Evolutionary conservation across 2,113 vertebrate genomes (phyloP).

Genomic region (Petrocephalus zakoni): DNA sequence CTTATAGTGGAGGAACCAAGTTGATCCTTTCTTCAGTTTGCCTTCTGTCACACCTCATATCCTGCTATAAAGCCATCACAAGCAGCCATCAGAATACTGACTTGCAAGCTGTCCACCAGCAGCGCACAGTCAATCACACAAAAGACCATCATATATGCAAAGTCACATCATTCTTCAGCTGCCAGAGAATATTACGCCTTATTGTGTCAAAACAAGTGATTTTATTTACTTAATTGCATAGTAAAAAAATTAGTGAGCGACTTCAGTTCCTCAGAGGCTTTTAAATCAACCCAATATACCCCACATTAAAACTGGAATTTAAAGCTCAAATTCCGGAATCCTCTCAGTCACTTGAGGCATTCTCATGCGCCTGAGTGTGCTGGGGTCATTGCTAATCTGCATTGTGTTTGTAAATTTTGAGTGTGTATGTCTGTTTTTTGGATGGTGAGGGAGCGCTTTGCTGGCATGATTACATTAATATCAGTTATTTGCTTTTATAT

Average conservation of each 20-base stretch:
- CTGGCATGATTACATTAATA: constrained; percentile 66
- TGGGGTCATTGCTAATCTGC: constrained; percentile 64
- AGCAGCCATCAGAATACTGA: background rate
- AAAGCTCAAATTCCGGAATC: background rate
- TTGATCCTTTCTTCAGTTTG: background rate
- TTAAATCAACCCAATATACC: background rate
- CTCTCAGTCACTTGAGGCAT: background rate
- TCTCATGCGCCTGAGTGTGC: constrained; percentile 30
- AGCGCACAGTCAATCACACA: background rate
- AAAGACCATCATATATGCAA: background rate
- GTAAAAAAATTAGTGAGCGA: background rate
- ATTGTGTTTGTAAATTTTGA: constrained; percentile 59
- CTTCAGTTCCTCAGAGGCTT: background rate
- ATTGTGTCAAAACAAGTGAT: background rate
- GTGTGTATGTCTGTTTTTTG: constrained; percentile 17
- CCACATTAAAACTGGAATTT: background rate
- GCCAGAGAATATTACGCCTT: background rate
- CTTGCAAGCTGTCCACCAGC: background rate
- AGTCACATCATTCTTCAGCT: background rate
- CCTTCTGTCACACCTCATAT: background rate
- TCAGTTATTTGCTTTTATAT: constrained; percentile 72
- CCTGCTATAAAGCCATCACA: background rate
- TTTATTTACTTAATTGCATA: background rate
- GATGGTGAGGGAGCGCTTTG: constrained; percentile 31
- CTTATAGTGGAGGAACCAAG: background rate